Base-by-base conservation (phyloP, 2,113 vertebrate species). In the Platysteira castanea region DNA sequence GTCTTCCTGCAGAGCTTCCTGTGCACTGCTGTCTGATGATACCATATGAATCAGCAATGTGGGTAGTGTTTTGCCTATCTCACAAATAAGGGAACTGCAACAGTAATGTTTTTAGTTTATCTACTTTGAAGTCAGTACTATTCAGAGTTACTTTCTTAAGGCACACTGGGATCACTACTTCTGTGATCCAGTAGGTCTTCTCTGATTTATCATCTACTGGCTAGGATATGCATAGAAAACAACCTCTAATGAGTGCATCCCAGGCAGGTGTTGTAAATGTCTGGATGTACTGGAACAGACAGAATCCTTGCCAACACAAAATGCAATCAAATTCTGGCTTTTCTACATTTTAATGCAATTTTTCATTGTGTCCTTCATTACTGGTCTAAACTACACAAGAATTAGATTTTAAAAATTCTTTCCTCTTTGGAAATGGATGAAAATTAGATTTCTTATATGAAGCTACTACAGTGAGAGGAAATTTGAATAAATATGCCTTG, bases 1-100 rank as follows among this genome's bases (percentile, higher is more conserved):
- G 84, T 85, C 84, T 96, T 97, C 93, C 86, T 96, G 65, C 81
- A 73, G 94, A 71, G 63, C 68, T 97, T 97, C 93, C 95, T 94
- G 78, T 92, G 61, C 16, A 0, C 79, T 95, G 71, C 71, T 93
- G 71, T 86, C 73, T 84, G 91, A 81, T 87, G 65, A 87, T 95
- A 76, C 90, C 15, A 1, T 86, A 61, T 93, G 95, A 93, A 54
- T 96, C 85, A 95, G 84, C 93, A 97, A 5, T 78, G 93, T 96
- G 87, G 54, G 57, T 92, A 35, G 49, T 77, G 73, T 65, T 83
- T 90, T 89, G 73, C 23, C 65, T 77, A 11, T 90, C 61, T 50
- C 35, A 89, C 63, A 92, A 92, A 56, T 68, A 79, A 71, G 57
- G 90, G 84, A 42, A 52, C 44, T n/a, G 23, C 52, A 69, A 24